phyloP scores from a whole-genome alignment of 2,113 vertebrate species.

The Indicator maculatus region DNA sequence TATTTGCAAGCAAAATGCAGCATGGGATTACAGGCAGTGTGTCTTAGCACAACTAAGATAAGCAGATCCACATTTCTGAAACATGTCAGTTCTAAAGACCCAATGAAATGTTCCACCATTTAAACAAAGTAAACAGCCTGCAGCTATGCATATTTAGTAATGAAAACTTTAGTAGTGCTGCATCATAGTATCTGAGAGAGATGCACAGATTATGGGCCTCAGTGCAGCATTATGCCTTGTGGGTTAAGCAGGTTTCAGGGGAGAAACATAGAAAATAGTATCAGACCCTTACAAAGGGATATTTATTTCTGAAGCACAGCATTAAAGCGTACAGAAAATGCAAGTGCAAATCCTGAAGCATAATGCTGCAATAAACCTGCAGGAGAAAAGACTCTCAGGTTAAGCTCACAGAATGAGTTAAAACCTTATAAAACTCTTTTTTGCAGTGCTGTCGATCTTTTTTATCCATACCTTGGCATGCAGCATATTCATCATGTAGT shows the following conservation, averaged over 20 bases:
- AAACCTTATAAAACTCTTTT: not conserved
- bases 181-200: not conserved
- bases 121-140: slow-evolving; percentile 59
- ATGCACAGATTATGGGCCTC: not conserved
- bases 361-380: not conserved
- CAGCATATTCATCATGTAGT: not conserved
- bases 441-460: not conserved
- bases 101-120: slow-evolving; percentile 43
- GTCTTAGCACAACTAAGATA: not conserved
- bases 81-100: slow-evolving; percentile 37
- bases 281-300: not conserved
- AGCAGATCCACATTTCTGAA: not conserved
- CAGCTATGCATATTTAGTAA: slow-evolving; percentile 36
- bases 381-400: not conserved
- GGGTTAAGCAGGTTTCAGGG: not conserved
- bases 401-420: not conserved
- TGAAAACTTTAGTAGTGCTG: slow-evolving; percentile 27
- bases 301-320: not conserved
- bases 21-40: not conserved
- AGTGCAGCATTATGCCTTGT: not conserved
- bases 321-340: not conserved
- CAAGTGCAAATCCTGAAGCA: not conserved
- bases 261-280: not conserved
- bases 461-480: slow-evolving; percentile 10
- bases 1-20: not conserved